Percentiles rank a stretch among this genome's conserved stretches.
Evolutionary conservation across 2,113 vertebrate genomes (phyloP).

Genomic region (Varanus komodoensis): DNA sequence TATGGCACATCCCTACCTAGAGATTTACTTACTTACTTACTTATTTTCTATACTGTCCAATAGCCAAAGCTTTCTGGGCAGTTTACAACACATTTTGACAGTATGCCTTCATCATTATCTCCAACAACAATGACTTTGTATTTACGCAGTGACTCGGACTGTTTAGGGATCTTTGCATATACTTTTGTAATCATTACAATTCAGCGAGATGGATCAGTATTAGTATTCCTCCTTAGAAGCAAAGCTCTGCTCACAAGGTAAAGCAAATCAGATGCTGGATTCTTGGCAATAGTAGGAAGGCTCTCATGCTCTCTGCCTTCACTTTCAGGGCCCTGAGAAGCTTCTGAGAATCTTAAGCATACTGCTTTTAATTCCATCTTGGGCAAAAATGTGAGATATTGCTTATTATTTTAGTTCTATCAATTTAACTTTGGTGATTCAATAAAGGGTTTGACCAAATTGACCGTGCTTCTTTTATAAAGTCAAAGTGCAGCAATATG

Average conservation of each 20-base stretch:
- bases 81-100: neutral
- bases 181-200: neutral
- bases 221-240: no score
- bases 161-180: neutral
- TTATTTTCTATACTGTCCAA: no score
- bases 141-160: neutral
- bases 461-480: neutral
- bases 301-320: no score
- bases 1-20: neutral
- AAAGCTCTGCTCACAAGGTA: no score
- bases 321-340: no score
- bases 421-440: neutral
- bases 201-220: neutral
- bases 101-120: neutral
- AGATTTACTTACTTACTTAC: neutral
- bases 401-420: neutral
- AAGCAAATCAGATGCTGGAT: no score
- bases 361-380: no score
- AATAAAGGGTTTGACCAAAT: conserved; percentile 1
- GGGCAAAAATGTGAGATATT: neutral
- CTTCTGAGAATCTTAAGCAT: no score
- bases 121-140: neutral
- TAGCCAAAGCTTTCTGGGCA: no score
- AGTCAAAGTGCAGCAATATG: neutral
- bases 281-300: no score